These are phyloP conservation scores for Parnassius smintheus DNA, from an alignment of 2,888 invertebrate species.

Conservation along the genomic window DNA sequence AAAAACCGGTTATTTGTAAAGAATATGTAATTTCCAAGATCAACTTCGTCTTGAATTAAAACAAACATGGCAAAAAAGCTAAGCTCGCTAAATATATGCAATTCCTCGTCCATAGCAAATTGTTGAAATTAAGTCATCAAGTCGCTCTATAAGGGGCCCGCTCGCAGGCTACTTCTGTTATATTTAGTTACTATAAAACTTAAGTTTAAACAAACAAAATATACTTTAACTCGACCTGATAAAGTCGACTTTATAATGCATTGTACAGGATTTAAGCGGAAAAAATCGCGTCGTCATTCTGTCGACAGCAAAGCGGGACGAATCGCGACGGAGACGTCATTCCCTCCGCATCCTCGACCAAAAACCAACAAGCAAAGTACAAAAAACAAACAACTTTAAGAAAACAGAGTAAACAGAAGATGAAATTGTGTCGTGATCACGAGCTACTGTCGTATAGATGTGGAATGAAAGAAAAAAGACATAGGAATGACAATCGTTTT, in stretches of 20 bases:
- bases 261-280: constrained; percentile 37
- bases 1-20: constrained; percentile 18
- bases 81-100: constrained; percentile 40
- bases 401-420: constrained; percentile 40
- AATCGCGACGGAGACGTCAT: constrained; percentile 73
- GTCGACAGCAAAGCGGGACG: constrained; percentile 65
- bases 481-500: constrained; percentile 12
- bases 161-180: constrained; percentile 48
- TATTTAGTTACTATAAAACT: constrained; percentile 39
- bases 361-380: constrained; percentile 73
- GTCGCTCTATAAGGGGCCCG: constrained; percentile 59
- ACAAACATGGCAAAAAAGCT: constrained; percentile 29
- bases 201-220: constrained; percentile 5
- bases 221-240: constrained; percentile 7
- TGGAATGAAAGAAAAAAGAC: constrained; percentile 25
- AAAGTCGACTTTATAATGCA: constrained; percentile 21
- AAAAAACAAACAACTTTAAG: constrained; percentile 47
- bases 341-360: constrained; percentile 65
- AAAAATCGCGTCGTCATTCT: constrained; percentile 73
- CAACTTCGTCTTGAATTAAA: constrained; percentile 33
- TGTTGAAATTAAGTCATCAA: constrained; percentile 72
- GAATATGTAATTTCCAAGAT: constrained; percentile 33
- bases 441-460: constrained; percentile 32
- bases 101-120: constrained; percentile 62
- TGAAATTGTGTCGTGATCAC: constrained; percentile 40